Conservation (phyloP, 2,113 vertebrate genomes). For the Cochlearius cochlearius region DNA sequence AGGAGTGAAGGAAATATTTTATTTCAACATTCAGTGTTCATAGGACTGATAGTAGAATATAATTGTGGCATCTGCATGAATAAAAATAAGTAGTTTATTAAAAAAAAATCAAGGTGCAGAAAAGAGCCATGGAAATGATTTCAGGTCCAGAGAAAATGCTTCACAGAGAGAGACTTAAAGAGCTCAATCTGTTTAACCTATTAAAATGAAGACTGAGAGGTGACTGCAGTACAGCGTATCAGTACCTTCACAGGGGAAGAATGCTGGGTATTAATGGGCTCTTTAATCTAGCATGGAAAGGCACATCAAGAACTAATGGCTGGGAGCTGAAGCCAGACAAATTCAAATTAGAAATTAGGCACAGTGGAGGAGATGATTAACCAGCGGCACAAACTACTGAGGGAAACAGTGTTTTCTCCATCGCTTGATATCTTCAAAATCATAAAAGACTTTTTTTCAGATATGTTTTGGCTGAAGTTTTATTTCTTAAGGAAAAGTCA, state of each 20-base stretch:
- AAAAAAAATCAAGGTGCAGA: slow-evolving; percentile 34
- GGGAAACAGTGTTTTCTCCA: background rate
- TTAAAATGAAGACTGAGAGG: slow-evolving; percentile 62
- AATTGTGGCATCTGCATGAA: slow-evolving; percentile 37
- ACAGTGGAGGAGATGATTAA: slow-evolving; percentile 23
- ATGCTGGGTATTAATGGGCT: slow-evolving; percentile 34
- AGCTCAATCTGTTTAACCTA: slow-evolving; percentile 62
- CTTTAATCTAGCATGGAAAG: slow-evolving; percentile 59
- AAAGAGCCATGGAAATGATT: slow-evolving; percentile 34
- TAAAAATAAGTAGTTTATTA: slow-evolving; percentile 51
- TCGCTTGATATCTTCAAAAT: background rate
- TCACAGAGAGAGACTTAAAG: slow-evolving; percentile 50
- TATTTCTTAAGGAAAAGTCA: background rate
- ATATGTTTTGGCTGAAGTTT: background rate
- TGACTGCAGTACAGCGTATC: slow-evolving; percentile 37
- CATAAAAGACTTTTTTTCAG: background rate
- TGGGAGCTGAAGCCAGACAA: slow-evolving; percentile 60
- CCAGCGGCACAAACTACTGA: slow-evolving; percentile 9
- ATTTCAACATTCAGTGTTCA: background rate
- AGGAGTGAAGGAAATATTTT: background rate
- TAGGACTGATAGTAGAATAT: background rate
- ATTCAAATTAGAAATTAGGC: slow-evolving; percentile 63
- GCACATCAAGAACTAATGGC: slow-evolving; percentile 55
- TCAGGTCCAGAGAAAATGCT: slow-evolving; percentile 42
- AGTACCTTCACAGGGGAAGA: slow-evolving; percentile 44